phyloP scores from a whole-genome alignment of 2,888 invertebrate species.

The Synergus gifuensis region DNA sequence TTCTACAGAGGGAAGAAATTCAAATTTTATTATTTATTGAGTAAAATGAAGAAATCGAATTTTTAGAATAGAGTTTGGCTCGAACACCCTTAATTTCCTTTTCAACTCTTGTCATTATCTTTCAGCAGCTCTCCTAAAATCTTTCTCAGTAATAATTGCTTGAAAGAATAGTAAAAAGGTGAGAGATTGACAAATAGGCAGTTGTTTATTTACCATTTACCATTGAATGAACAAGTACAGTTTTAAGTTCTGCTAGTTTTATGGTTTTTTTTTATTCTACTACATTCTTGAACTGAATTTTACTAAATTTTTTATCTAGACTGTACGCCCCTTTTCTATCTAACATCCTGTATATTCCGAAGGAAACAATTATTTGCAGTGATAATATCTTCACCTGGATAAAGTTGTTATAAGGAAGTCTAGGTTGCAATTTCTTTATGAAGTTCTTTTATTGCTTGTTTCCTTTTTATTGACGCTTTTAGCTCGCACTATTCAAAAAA shows the following conservation, averaged over 20 bases:
- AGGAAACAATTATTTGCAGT: background rate
- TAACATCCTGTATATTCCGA: background rate
- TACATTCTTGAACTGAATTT: constrained; percentile 1
- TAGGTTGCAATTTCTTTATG: constrained; percentile 15
- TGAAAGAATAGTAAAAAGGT: background rate
- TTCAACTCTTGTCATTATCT: background rate
- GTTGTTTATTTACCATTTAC: constrained; percentile 15
- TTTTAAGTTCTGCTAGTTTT: constrained; percentile 2
- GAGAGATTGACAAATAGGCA: constrained; percentile 6
- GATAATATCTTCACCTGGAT: constrained; percentile 8
- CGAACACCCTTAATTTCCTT: background rate
- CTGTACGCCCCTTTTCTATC: background rate
- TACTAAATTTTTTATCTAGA: constrained; percentile 4
- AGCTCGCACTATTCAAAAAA: background rate
- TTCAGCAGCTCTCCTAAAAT: background rate
- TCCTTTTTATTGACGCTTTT: constrained; percentile 12
- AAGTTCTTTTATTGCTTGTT: background rate
- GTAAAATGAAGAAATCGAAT: no score
- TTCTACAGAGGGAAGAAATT: no score
- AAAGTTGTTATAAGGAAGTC: background rate
- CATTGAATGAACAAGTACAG: constrained; percentile 16
- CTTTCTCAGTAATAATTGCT: background rate
- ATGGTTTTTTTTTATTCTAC: background rate
- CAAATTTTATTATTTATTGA: no score
- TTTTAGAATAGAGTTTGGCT: no score